Base-by-base conservation (phyloP, 2,797 vertebrate species). In the Lepidocolaptes lacrymiger region DNA sequence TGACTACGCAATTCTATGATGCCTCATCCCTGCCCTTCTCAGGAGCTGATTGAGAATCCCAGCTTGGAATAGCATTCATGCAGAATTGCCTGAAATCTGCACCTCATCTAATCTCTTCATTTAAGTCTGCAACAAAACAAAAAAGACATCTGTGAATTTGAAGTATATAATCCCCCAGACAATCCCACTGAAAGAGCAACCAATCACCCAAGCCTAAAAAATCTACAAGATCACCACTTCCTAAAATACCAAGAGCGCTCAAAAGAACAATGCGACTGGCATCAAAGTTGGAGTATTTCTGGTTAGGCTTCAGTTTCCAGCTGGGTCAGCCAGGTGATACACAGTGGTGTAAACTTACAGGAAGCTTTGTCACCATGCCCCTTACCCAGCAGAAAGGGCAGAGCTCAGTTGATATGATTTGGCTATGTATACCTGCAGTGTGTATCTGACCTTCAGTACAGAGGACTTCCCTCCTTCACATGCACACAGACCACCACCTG, bases 311-410 rank as follows among this genome's bases (percentile, higher is more conserved):
- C 36, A 39, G 51, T 55, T 51, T 52, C 51, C 62, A 81, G 36
- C 20, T 59, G 28, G 32, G 24, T 39, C 58, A 68, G 46, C 49
- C 46, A 58, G 30, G 37, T 61, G 41, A 17, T 22, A 41, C 27
- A 23, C 1, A 3, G 10, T 5, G 27, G 3, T 64, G 36, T 32
- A 36, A 52, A 52, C 22, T 41, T n/a, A 10, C 0, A 3, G 36
- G 61, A 62, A 55, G 39, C 43, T 71, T 28, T 39, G 27, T 55
- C 63, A 46, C 54, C 15, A 5, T 24, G 23, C 1, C 12, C 7
- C 51, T 66, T 23, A 52, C 2, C 39, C 61, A 63, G 36, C 67
- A 82, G 58, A 39, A 44, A 64, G 36, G 36, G 8, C 48, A 10
- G 56, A 83, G 54, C 37, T 71, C 61, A 67, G 19, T 1, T 52